Conservation (phyloP, 2,797 vertebrate species). For the Cryptoprocta ferox region DNA sequence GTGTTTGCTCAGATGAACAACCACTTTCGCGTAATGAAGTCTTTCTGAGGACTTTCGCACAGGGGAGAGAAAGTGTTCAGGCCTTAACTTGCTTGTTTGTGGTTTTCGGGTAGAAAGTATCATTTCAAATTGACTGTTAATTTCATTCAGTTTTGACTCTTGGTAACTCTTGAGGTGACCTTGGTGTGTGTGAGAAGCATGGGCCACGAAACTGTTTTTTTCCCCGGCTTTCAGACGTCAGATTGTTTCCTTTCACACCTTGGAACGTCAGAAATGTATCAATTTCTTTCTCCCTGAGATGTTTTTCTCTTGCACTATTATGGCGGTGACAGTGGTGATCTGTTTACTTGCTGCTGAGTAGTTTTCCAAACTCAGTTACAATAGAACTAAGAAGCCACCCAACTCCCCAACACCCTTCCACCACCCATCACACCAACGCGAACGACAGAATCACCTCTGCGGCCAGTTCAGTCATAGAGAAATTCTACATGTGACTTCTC, state of each 20-base stretch:
- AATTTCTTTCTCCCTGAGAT: conserved; percentile 82
- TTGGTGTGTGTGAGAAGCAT: conserved; percentile 66
- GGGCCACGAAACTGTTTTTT: conserved; percentile 84
- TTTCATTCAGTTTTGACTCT: conserved; percentile 82
- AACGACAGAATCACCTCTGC: not conserved
- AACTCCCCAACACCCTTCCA: not conserved
- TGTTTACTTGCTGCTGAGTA: conserved; percentile 70
- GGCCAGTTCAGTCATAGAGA: not conserved
- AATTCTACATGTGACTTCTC: not conserved
- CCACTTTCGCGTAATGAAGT: not conserved
- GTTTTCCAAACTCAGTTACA: conserved; percentile 72
- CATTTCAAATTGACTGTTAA: conserved; percentile 79
- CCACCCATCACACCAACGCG: not conserved
- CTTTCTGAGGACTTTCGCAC: not conserved
- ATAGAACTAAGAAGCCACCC: rapidly evolving
- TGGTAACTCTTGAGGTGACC: conserved; percentile 81
- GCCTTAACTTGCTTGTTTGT: conserved; percentile 69
- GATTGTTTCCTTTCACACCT: conserved; percentile 89
- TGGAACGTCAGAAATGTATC: conserved; percentile 86
- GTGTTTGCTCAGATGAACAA: not conserved
- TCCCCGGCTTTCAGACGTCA: conserved; percentile 84
- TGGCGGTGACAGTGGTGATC: conserved; percentile 47
- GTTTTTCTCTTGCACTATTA: conserved; percentile 55
- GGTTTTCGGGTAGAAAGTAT: conserved; percentile 82
- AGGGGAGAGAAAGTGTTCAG: conserved; percentile 61